Evolutionary conservation across 2,888 invertebrate species (phyloP), one percentile per base, ranked within the genome.

Genomic region (Boloria euphrosyne): DNA sequence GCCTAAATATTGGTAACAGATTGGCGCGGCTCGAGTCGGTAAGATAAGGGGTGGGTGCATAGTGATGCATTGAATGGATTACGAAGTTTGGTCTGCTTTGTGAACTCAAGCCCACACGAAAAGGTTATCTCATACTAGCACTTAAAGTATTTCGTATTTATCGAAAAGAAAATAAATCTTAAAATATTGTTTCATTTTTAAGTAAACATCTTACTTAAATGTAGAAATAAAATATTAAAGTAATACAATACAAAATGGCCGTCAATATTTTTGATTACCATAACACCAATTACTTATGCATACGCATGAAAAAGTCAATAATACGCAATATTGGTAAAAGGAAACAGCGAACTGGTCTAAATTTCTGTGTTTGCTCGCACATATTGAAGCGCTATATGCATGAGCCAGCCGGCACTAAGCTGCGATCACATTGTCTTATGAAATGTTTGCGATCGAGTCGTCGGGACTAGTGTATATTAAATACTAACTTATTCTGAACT

Each of bases 1-100:
- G 85, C 86, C 88, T 89, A 90, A 90, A 90, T 90, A 90, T 90
- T 82, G 86, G 90, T 89, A 90, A 89, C 89, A 89, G 87, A 89
- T 90, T 87, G 89, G 85, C 81, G 85, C 80, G 83, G 85, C 84
- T 86, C 85, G 85, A 85, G 83, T 80, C 78, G 80, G 88, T 80
- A 85, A 89, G 90, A 91, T 90, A 90, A 88, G 85, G 82, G 80
- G 74, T 75, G 77, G 80, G 80, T 79, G 84, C 84, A 85, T 85
- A 83, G 89, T 89, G 88, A 89, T 87, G 85, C 86, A 89, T 87
- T 86, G 88, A 89, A 88, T 85, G 87, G 87, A 89, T 90, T 90
- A 87, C 85, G 75, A 76, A 75, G 76, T 80, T 78, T 80, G 80
- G 82, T 83, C 77, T 79, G 82, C 81, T 86, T 83, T 84, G 82